Percentiles rank a stretch among this genome's conserved stretches.
Conservation (phyloP, 2,888 invertebrate genomes). For the Tetragnatha montana region DNA sequence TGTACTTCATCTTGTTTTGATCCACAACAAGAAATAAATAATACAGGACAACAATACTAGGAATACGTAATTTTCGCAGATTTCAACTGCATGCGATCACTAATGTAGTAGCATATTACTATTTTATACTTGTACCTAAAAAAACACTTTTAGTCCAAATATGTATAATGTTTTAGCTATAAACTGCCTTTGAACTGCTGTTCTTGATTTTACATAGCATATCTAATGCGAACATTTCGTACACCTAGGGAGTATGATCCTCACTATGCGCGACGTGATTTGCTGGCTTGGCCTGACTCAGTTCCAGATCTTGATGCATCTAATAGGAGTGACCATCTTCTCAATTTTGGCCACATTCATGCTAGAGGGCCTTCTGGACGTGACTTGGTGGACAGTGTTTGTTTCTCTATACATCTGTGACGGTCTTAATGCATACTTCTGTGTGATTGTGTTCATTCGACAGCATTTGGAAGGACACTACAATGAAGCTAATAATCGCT, state of each 20-base stretch:
- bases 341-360: constrained; percentile 88
- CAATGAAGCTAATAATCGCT: constrained; percentile 86
- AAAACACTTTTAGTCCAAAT: too few species aligned
- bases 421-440: constrained; percentile 94
- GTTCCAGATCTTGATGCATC: constrained; percentile 95
- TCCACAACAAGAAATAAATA: too few species aligned
- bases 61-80: too few species aligned
- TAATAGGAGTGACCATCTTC: constrained; percentile 88
- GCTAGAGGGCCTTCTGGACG: constrained; percentile 81
- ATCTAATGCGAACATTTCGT: too few species aligned
- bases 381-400: constrained; percentile 93
- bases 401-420: constrained; percentile 93
- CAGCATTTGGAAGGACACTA: constrained; percentile 85
- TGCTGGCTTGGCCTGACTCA: constrained; percentile 95
- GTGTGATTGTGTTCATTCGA: constrained; percentile 94
- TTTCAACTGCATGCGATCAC: too few species aligned
- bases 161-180: too few species aligned
- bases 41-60: too few species aligned
- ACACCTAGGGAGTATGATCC: constrained; percentile 81
- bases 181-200: too few species aligned
- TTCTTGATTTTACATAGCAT: too few species aligned
- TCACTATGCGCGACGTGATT: constrained; percentile 91
- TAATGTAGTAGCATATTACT: too few species aligned
- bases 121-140: too few species aligned
- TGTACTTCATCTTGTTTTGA: too few species aligned